Evolutionary conservation across 2,888 invertebrate genomes (phyloP), one percentile per base, ranked within the genome.

Genomic region (Andrena camellia): DNA sequence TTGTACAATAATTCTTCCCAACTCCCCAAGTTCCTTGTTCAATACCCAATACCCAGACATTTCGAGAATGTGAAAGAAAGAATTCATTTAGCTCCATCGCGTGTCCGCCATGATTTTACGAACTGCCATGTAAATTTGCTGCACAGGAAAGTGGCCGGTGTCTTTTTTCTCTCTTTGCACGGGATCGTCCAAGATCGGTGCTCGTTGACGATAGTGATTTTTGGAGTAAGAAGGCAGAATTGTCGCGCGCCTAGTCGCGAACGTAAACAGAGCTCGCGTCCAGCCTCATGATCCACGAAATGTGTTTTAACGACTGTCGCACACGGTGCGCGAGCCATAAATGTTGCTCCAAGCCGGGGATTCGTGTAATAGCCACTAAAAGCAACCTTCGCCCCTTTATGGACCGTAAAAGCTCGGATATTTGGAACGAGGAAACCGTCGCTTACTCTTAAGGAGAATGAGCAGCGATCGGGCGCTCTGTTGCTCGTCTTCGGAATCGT

Each of bases 341-440:
- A 89, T 87, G 88, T 90, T 90, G 84, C 88, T 86, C 79, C 80
- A 73, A 77, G 69, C 74, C 77, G 71, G 80, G 75, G 84, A 90
- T 86, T 84, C 88, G 86, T 86, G 89, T 89, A 89, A 89, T 89
- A 88, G 89, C 89, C 90, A 87, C 89, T 89, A 88, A 89, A 89
- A 89, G 80, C 81, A 78, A 83, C 83, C 64, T 87, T 87, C 88
- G 81, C 76, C 70, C 78, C 72, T 87, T 89, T 89, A 90, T 90
- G 88, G 89, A 78, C 89, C 90, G 83, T 89, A 89, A 90, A 89
- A 84, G 71, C 75, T 26, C 33, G 74, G 81, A 88, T 89, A 89
- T 88, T 90, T 86, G 88, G 88, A 84, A 87, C 79, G 89, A 50
- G 83, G 71, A 81, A 86, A 78, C 63, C 79, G 72, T 82, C 74